phyloP scores from a whole-genome alignment of 1,140 invertebrate species.

The Theocolax elegans region DNA sequence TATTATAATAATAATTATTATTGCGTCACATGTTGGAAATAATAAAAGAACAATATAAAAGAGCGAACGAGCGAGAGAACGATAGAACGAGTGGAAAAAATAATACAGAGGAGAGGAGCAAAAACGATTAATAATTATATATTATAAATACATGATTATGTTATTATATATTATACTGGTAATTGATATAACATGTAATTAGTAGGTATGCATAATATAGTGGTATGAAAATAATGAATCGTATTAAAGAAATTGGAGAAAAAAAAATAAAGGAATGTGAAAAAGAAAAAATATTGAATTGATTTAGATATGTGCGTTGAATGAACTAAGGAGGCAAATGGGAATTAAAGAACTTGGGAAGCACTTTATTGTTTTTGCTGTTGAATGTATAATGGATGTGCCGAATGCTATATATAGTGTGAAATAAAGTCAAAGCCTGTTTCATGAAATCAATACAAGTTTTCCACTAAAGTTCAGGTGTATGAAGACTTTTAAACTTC shows the following conservation, averaged over 20 bases:
- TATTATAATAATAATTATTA: constrained; percentile 52
- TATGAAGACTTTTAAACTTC: constrained; percentile 74
- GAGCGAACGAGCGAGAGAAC: constrained; percentile 31
- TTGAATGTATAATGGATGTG: constrained; percentile 48
- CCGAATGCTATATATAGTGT: constrained; percentile 48
- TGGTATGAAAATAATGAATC: constrained; percentile 42
- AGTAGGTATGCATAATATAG: constrained; percentile 53
- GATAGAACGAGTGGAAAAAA: constrained; percentile 39
- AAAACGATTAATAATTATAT: constrained; percentile 51
- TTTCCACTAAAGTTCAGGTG: constrained; percentile 47
- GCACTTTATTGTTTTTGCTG: constrained; percentile 47
- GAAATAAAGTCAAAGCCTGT: constrained; percentile 52
- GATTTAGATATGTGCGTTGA: constrained; percentile 39
- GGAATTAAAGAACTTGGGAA: constrained; percentile 21
- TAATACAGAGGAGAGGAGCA: constrained; percentile 39
- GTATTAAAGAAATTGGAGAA: constrained; percentile 47
- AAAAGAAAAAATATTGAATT: constrained; percentile 42
- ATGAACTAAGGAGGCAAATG: constrained; percentile 9
- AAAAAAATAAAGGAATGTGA: constrained; percentile 44
- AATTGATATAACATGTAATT: constrained; percentile 56
- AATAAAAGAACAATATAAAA: constrained; percentile 40
- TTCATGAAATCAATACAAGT: constrained; percentile 40
- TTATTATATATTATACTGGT: constrained; percentile 53
- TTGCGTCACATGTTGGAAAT: constrained; percentile 45
- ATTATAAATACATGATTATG: constrained; percentile 51